Conservation (phyloP, 2,797 vertebrate species). For the Gorsachius magnificus region DNA sequence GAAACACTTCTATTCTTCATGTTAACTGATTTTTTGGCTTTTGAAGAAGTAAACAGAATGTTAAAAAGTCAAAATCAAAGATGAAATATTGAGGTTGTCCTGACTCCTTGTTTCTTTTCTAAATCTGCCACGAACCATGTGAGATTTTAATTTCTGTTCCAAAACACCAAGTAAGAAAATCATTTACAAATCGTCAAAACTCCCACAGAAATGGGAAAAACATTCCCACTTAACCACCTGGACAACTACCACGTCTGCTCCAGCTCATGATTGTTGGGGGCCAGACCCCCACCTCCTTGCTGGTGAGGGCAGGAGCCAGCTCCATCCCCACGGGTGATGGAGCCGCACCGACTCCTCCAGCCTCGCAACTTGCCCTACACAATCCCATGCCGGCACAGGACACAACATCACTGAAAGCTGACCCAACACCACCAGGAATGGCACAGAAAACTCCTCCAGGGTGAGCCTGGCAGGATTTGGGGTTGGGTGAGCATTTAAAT, state of each 20-base stretch:
- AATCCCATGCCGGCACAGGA: background rate
- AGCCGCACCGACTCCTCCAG: background rate
- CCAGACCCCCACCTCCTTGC: background rate
- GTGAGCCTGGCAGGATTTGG: background rate
- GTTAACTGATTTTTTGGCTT: background rate
- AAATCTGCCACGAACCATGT: background rate
- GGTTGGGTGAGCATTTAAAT: background rate
- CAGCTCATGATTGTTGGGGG: background rate
- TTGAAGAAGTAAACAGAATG: conserved; percentile 23
- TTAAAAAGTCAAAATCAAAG: background rate
- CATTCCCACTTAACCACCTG: background rate
- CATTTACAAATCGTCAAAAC: background rate
- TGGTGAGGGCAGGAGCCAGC: background rate
- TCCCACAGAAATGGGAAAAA: background rate
- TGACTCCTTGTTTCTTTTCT: background rate
- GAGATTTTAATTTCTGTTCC: conserved; percentile 17
- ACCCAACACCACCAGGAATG: background rate
- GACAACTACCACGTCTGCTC: background rate
- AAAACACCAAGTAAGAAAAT: conserved; percentile 22
- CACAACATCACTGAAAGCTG: background rate
- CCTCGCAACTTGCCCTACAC: background rate
- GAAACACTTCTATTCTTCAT: background rate
- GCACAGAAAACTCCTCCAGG: background rate
- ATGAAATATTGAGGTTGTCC: conserved; percentile 16
- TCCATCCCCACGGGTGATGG: background rate